Evolutionary conservation across 2,113 vertebrate genomes (phyloP), one percentile per base, ranked within the genome.

Genomic region (Ammospiza nelsoni): DNA sequence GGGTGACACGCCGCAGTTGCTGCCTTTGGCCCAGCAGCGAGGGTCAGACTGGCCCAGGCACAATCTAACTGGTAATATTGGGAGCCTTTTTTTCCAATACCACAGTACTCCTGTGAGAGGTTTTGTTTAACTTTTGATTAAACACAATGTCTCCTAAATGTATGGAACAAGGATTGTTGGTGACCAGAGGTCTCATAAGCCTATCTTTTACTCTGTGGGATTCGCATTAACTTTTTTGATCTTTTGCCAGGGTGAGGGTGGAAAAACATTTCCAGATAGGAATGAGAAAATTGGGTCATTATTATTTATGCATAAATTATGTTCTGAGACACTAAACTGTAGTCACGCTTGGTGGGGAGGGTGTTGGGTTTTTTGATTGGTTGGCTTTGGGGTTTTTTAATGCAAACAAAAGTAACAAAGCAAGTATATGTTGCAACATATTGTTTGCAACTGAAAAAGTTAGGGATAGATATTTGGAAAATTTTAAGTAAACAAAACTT

Each of bases 281-380:
- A 79, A 58, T 51, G 16, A 48, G 21, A 85, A 85, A 80, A 52
- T 9, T 51, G 3, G 0, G 3, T 67, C 13, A 29, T 63, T 63
- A 59, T 39, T 68, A 48, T 79, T 85, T 72, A 44, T 27, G 9
- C 23, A 65, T 51, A 57, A 57, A 69, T 48, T 77, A 21, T 37
- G 4, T 73, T 68, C 12, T 43, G 29, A 54, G 59, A 66, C 37
- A 67, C 24, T 79, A n/a, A 51, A 62, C 3, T 31, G 12, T 19
- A n/a, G n/a, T 13, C 2, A 29, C 13, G 3, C 1, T 68, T 19
- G 19, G 4, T 5, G 19, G 44, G 19, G 44, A 9, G 5, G 14
- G 20, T 14, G 22, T 14, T 6, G 21, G 6, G 11, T 22, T 33
- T 13, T 33, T 21, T 33, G 11, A 22, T 57, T 33, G 17, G 29